Conservation (phyloP, 2,113 vertebrate genomes). For the Stigmatopora argus region DNA sequence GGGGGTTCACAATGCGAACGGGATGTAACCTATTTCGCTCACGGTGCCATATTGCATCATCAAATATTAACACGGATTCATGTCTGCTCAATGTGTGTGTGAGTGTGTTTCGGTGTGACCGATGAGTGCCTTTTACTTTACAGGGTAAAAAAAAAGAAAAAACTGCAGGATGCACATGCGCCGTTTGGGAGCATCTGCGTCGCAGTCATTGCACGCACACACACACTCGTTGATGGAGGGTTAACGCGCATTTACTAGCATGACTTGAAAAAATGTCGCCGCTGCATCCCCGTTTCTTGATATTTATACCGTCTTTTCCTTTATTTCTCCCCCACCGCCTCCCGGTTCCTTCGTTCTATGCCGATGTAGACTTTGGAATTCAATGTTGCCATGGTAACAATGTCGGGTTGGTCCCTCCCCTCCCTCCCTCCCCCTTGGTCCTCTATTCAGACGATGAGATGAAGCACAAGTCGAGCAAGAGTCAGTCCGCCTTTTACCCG, state of each 20-base stretch:
- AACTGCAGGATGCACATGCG: slow-evolving; percentile 5
- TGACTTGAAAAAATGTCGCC: slow-evolving; percentile 39
- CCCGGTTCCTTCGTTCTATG: slow-evolving; percentile 40
- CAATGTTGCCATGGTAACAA: slow-evolving; percentile 75
- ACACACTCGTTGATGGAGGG: neutral
- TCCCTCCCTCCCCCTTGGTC: slow-evolving; percentile 52
- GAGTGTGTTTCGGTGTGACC: slow-evolving; percentile 4
- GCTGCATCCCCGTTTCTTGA: slow-evolving; percentile 28
- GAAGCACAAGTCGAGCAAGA: slow-evolving; percentile 47
- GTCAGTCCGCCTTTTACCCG: slow-evolving; percentile 26
- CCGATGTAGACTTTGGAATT: slow-evolving; percentile 71
- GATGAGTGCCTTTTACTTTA: slow-evolving; percentile 1
- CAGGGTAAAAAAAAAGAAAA: neutral
- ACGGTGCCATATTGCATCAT: slow-evolving; percentile 74
- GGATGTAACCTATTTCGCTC: slow-evolving; percentile 74
- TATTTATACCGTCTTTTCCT: slow-evolving; percentile 18
- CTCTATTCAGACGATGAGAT: slow-evolving; percentile 61
- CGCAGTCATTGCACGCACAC: slow-evolving; percentile 28
- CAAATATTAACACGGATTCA: slow-evolving; percentile 72
- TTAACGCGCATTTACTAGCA: slow-evolving; percentile 5
- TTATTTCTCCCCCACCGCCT: slow-evolving; percentile 22
- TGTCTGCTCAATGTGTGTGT: slow-evolving; percentile 50
- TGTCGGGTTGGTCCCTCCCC: slow-evolving; percentile 58
- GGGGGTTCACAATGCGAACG: slow-evolving; percentile 59
- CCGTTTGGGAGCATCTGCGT: slow-evolving; percentile 28